These are phyloP conservation scores for Xanthostigma xanthostigma DNA, from an alignment of 2,888 invertebrate species.

Conservation along the genomic window DNA sequence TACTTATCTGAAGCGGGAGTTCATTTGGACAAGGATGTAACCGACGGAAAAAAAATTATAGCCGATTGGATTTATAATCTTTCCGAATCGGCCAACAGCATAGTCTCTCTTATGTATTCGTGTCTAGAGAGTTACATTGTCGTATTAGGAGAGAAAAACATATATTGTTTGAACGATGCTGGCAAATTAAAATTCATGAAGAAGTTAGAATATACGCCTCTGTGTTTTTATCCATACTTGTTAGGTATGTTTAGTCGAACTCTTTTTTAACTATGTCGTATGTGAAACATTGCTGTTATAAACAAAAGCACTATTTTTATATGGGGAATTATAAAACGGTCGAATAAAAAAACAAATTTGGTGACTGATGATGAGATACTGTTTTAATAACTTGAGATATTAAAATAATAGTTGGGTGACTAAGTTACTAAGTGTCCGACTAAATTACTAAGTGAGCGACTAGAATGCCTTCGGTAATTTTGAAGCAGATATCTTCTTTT, in stretches of 20 bases:
- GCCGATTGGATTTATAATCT: conserved; percentile 73
- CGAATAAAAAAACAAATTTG: too few relatives aligned
- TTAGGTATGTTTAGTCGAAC: conserved; percentile 36
- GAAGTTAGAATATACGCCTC: conserved; percentile 69
- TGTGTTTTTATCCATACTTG: conserved; percentile 58
- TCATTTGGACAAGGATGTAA: conserved; percentile 36
- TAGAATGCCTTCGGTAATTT: too few relatives aligned
- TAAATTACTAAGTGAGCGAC: too few relatives aligned
- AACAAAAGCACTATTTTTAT: too few relatives aligned
- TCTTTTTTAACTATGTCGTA: conserved; percentile 5
- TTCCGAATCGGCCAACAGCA: conserved; percentile 41
- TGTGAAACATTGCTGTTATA: too few relatives aligned
- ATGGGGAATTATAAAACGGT: too few relatives aligned
- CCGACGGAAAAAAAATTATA: conserved; percentile 40
- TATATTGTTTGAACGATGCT: conserved; percentile 65
- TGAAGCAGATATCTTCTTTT: too few relatives aligned
- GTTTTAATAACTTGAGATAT: too few relatives aligned
- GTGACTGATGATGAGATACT: too few relatives aligned
- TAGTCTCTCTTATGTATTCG: conserved; percentile 25
- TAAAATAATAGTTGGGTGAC: too few relatives aligned
- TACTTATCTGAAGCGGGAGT: conserved; percentile 57
- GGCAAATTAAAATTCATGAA: conserved; percentile 71
- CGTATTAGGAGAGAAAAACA: conserved; percentile 70
- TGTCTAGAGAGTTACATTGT: conserved; percentile 58
- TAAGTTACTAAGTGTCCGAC: too few relatives aligned